A percentile compares a stretch with the other conserved stretches of the same genome.
These are phyloP conservation scores for Proisotoma minuta DNA, from an alignment of 2,888 invertebrate species.

Conservation along the genomic window DNA sequence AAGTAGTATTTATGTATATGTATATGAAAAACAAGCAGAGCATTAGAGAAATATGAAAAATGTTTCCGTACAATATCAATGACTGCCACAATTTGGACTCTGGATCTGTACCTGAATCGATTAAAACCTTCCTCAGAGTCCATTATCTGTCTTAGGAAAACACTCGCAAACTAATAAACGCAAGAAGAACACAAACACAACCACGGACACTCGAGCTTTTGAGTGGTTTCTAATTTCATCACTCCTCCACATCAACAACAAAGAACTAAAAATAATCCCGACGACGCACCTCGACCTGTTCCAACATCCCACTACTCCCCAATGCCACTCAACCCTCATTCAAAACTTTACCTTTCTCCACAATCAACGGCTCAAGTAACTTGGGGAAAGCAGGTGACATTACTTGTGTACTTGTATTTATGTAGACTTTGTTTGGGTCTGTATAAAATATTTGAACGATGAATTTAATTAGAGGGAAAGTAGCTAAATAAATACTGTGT, in stretches of 20 bases:
- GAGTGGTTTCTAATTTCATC: background rate
- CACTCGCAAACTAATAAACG: slow-evolving; percentile 11
- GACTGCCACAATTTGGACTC: slow-evolving; percentile 44
- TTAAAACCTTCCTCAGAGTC: slow-evolving; percentile 40
- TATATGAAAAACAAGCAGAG: slow-evolving; percentile 19
- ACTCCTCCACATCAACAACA: background rate
- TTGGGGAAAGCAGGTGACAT: too few species aligned
- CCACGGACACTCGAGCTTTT: background rate
- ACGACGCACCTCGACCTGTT: too few species aligned
- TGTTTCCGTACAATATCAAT: slow-evolving; percentile 41
- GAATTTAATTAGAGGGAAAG: too few species aligned
- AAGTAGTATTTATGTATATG: background rate
- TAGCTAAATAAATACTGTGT: too few species aligned
- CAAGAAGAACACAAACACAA: background rate
- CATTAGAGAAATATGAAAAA: slow-evolving; percentile 20
- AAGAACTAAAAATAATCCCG: too few species aligned
- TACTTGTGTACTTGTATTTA: too few species aligned
- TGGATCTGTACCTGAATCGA: slow-evolving; percentile 44
- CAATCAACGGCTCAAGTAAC: too few species aligned
- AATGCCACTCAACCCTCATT: too few species aligned
- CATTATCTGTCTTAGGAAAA: slow-evolving; percentile 35
- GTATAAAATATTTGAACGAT: too few species aligned
- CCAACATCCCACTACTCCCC: too few species aligned
- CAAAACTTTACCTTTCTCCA: too few species aligned
- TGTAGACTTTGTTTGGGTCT: too few species aligned